Evolutionary conservation across 1,140 invertebrate species (phyloP).

Genomic region (Drosophila micromelanica): DNA sequence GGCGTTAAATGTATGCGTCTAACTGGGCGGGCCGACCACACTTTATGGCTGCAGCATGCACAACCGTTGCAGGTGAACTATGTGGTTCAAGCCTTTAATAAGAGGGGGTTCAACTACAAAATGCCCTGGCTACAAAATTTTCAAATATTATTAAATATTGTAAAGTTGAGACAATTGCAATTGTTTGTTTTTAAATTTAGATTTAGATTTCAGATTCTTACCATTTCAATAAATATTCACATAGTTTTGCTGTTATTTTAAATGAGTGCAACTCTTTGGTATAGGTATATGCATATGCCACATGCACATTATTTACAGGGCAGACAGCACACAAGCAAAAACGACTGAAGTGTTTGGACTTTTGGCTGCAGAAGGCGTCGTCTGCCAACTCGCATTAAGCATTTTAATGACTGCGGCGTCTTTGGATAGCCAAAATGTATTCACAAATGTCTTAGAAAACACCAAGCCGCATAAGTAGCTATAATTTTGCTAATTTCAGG

Average conservation of each 20-base stretch:
- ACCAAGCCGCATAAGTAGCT: slow-evolving; percentile 64
- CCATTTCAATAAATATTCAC: too few species aligned
- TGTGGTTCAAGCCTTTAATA: background rate
- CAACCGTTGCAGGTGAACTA: slow-evolving; percentile 22
- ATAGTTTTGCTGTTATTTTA: too few species aligned
- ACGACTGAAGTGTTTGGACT: slow-evolving; percentile 15
- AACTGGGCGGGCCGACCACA: slow-evolving; percentile 21
- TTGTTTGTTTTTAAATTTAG: too few species aligned
- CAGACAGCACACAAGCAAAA: background rate
- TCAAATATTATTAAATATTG: too few species aligned
- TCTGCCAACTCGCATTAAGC: slow-evolving; percentile 53
- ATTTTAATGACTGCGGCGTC: slow-evolving; percentile 60
- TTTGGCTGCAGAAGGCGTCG: slow-evolving; percentile 6
- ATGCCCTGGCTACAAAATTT: background rate
- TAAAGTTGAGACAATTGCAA: too few species aligned
- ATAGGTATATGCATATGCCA: background rate
- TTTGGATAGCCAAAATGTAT: slow-evolving; percentile 35
- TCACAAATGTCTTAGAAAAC: slow-evolving; percentile 48
- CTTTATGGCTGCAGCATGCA: slow-evolving; percentile 43
- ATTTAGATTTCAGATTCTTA: too few species aligned
- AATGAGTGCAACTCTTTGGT: too few species aligned
- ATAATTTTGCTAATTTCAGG: slow-evolving; percentile 64
- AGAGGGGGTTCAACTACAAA: too few species aligned
- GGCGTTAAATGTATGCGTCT: slow-evolving; percentile 12
- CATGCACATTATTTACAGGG: background rate